Percentiles rank a stretch among this genome's conserved stretches.
phyloP scores from a whole-genome alignment of 2,888 invertebrate genomes.

The Acrocyrtus sp. region DNA sequence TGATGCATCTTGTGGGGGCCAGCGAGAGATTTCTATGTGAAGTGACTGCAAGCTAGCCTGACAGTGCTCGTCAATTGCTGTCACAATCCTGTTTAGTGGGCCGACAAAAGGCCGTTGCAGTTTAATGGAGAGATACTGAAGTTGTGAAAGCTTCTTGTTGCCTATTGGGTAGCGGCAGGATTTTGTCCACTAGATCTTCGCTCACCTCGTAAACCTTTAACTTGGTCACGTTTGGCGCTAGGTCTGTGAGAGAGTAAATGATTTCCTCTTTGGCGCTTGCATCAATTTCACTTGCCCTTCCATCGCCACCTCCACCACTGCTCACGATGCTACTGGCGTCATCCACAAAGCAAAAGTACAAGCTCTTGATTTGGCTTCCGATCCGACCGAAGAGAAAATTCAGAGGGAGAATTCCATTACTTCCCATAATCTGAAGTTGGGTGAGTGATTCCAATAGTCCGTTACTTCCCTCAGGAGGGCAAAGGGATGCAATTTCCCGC shows the following conservation, averaged over 20 bases:
- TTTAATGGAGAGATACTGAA: constrained; percentile 11
- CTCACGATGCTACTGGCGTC: constrained; percentile 5
- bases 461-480: neutral
- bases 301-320: constrained; percentile 3
- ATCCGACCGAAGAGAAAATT: constrained; percentile 13
- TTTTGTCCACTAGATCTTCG: constrained; percentile 1
- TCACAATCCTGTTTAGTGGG: constrained; percentile 13
- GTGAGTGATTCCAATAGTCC: neutral
- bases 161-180: neutral
- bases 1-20: neutral
- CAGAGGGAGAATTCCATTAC: constrained; percentile 17
- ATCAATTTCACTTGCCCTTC: constrained; percentile 8
- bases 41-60: neutral
- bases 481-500: neutral
- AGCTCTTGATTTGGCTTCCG: constrained; percentile 15
- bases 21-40: constrained; percentile 14
- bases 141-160: neutral
- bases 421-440: constrained; percentile 9
- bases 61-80: constrained; percentile 16
- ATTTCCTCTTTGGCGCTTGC: neutral
- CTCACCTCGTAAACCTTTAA: constrained; percentile 16
- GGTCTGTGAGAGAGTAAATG: constrained; percentile 1
- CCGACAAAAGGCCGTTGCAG: constrained; percentile 15
- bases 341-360: constrained; percentile 27
- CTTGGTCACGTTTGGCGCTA: constrained; percentile 7